Evolutionary conservation across 2,888 invertebrate species (phyloP), one percentile per base, ranked within the genome.

Genomic region (Ophion ventricosus): DNA sequence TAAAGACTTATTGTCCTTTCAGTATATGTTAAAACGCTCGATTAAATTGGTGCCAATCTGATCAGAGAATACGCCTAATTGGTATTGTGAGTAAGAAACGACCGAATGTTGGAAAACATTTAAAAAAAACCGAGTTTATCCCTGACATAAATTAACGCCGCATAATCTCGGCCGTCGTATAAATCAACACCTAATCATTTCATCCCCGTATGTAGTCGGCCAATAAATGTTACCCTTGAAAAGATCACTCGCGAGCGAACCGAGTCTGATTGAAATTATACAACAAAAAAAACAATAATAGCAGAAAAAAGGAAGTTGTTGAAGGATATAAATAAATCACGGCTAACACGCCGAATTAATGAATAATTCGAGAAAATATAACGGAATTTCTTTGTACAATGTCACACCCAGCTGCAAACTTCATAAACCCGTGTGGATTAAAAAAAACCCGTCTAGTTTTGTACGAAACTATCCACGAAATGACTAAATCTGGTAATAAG

Each of bases 101-200:
- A 2, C 4, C 1, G 35, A 35, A 35, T 35, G 35, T 35, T 35
- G 35, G 35, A 35, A 35, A 7, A 35, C 35, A 35, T 35, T 35
- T 4, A 7, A 7, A n/a, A n/a, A n/a, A 35, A 35, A 35, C 1
- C 66, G 14, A 40, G 40, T 66, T 23, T 40, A 66, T 40, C 40
- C 11, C 40, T 35, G 20, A 14, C 2, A 20, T 40, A 40, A 66
- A 40, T 14, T 40, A 29, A 25, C 29, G 56, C n/a, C 56, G 20
- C 23, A 8, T 11, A 23, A 57, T 64, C 56, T 64, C 29, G 25
- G 8, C 14, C 7, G 64, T 70, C 75, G 10, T 59, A 77, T 59
- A 43, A 57, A 61, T 61, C 49, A 20, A 77, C 29, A 43, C 61
- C 77, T 26, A 14, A 59, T 29, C n/a, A 77, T 69, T 59, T 29